A percentile compares a stretch with the other conserved stretches of the same genome.
Conservation (phyloP, 2,797 vertebrate genomes). For the Paramormyrops hopkinsi region DNA sequence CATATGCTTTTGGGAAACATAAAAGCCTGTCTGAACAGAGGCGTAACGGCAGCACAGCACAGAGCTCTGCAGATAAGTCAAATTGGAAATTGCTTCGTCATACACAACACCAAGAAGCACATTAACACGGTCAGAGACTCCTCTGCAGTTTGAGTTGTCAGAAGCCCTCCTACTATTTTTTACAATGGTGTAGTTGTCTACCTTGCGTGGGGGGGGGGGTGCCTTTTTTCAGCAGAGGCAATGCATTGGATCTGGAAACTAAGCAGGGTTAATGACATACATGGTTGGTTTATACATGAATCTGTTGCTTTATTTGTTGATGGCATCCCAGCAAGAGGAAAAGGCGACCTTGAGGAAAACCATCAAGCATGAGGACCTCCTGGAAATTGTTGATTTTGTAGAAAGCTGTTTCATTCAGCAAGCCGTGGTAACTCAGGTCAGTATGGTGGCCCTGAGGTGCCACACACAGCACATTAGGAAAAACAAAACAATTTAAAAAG, state of each 20-base stretch:
- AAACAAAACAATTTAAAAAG: background rate
- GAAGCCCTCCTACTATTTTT: background rate
- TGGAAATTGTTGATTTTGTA: no score
- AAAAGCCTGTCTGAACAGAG: background rate
- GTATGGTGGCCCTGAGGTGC: background rate
- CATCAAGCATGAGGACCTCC: no score
- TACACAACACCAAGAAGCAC: background rate
- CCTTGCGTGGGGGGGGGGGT: background rate
- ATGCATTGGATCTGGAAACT: background rate
- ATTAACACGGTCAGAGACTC: background rate
- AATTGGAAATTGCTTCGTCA: background rate
- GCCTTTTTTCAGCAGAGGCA: background rate
- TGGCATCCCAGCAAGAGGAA: background rate
- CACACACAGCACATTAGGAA: background rate
- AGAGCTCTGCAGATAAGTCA: background rate
- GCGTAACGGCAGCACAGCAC: background rate
- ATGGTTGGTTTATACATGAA: background rate
- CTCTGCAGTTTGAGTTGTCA: background rate
- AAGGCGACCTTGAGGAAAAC: background rate
- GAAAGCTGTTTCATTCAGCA: no score
- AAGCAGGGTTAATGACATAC: background rate
- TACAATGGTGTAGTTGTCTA: background rate
- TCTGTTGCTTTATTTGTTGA: background rate
- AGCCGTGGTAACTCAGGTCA: no score
- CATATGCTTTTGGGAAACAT: background rate